phyloP scores from a whole-genome alignment of 2,888 invertebrate genomes.

The Carpatolechia fugitivella region DNA sequence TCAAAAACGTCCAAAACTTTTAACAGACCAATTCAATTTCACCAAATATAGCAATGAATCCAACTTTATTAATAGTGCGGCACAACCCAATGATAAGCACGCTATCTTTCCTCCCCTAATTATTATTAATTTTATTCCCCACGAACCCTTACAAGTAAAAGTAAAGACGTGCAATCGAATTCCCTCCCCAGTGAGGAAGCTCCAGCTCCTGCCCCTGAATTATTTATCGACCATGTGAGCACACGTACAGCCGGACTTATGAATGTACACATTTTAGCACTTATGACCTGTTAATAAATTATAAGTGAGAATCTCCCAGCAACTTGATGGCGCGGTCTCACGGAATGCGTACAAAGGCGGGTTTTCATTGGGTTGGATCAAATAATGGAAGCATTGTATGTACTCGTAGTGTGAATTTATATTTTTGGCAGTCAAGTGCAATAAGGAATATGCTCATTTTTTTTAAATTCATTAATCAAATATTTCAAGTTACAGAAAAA shows the following conservation, averaged over 20 bases:
- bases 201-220: constrained; percentile 49
- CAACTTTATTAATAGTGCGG: constrained; percentile 18
- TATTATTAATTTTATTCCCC: constrained; percentile 43
- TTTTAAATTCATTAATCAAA: too few species aligned
- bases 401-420: too few species aligned
- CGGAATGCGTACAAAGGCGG: constrained; percentile 33
- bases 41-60: constrained; percentile 9
- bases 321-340: constrained; percentile 56
- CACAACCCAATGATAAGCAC: constrained; percentile 12
- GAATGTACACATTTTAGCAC: constrained; percentile 76
- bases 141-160: constrained; percentile 35
- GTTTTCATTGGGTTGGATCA: background rate
- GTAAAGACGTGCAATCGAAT: constrained; percentile 50
- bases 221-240: constrained; percentile 60
- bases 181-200: constrained; percentile 29
- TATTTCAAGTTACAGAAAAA: too few species aligned
- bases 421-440: too few species aligned
- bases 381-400: too few species aligned
- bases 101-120: constrained; percentile 14
- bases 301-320: constrained; percentile 54
- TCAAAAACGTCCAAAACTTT: too few species aligned
- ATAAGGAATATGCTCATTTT: too few species aligned
- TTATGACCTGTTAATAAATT: constrained; percentile 76
- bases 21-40: background rate
- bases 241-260: constrained; percentile 63